A percentile compares a stretch with the other conserved stretches of the same genome.
These are phyloP conservation scores for Halocynthia roretzi DNA, from an alignment of 23 tunicate species.

Conservation along the genomic window DNA sequence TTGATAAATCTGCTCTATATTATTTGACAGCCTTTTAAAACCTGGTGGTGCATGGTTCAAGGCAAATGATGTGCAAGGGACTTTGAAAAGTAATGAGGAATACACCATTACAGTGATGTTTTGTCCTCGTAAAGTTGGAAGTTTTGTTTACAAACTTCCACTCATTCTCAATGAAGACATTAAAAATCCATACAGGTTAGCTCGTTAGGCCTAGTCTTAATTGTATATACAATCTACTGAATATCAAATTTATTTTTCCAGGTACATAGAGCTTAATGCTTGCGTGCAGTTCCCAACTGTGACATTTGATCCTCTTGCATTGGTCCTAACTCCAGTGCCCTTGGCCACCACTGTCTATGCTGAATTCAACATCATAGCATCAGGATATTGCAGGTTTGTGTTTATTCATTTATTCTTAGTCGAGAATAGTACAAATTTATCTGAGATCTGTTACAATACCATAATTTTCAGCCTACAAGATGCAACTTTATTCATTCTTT, in stretches of 20 bases:
- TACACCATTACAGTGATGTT: conserved; percentile 55
- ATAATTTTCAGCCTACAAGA: too few species aligned
- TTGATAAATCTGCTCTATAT: too few species aligned
- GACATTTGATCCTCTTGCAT: conserved; percentile 69
- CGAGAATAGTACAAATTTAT: too few species aligned
- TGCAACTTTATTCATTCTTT: too few species aligned
- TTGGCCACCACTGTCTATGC: conserved; percentile 74
- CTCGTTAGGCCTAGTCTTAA: too few species aligned
- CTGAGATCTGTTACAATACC: too few species aligned
- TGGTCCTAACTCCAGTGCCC: conserved; percentile 89
- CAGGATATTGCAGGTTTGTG: conserved; percentile 59
- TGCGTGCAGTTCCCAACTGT: conserved; percentile 50
- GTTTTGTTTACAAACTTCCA: conserved; percentile 58
- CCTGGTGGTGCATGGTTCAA: conserved; percentile 85
- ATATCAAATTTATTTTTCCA: too few species aligned
- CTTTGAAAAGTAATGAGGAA: conserved; percentile 20
- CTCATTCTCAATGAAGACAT: conserved; percentile 41
- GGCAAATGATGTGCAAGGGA: conserved; percentile 46
- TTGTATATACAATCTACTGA: too few species aligned
- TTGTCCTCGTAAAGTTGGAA: conserved; percentile 71
- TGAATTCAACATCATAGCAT: conserved; percentile 80
- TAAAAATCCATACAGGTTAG: conserved; percentile 70
- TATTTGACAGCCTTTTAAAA: conserved; percentile 45
- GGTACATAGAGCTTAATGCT: conserved; percentile 48
- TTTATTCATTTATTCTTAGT: too few species aligned